Evolutionary conservation across 2,888 invertebrate species (phyloP).

Genomic region (Copidosoma aretas): DNA sequence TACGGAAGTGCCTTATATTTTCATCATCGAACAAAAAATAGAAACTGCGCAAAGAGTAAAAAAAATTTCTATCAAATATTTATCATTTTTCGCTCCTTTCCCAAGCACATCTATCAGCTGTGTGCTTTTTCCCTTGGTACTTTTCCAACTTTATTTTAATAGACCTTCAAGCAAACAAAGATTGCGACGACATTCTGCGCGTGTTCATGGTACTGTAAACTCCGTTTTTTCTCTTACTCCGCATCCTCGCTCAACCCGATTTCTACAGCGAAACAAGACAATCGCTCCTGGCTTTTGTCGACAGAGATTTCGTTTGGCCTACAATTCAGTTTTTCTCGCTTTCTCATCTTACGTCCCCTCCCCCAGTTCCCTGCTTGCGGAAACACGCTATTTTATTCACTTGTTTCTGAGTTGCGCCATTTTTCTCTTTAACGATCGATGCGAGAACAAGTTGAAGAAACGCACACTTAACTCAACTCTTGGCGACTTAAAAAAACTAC

Average conservation of each 20-base stretch:
- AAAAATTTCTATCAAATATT: too few species aligned
- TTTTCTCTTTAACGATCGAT: neutral
- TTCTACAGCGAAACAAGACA: too few species aligned
- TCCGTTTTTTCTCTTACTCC: constrained; percentile 4
- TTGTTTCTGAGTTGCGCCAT: neutral
- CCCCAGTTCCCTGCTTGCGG: neutral
- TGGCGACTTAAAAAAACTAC: neutral
- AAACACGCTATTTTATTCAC: neutral
- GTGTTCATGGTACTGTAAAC: neutral
- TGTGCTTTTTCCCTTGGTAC: too few species aligned
- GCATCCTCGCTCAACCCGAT: neutral
- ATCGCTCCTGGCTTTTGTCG: neutral
- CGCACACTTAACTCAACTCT: neutral
- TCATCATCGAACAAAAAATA: too few species aligned
- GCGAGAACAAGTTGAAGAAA: neutral
- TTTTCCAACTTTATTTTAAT: neutral
- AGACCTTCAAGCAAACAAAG: neutral
- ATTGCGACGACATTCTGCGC: too few species aligned
- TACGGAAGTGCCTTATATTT: too few species aligned
- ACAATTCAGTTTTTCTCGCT: constrained; percentile 3
- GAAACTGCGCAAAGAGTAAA: too few species aligned
- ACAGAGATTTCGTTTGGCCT: constrained; percentile 27
- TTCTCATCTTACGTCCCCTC: constrained; percentile 10
- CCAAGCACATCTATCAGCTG: too few species aligned
- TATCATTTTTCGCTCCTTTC: too few species aligned